phyloP scores from a whole-genome alignment of 2,113 vertebrate genomes.

The Plotosus lineatus region DNA sequence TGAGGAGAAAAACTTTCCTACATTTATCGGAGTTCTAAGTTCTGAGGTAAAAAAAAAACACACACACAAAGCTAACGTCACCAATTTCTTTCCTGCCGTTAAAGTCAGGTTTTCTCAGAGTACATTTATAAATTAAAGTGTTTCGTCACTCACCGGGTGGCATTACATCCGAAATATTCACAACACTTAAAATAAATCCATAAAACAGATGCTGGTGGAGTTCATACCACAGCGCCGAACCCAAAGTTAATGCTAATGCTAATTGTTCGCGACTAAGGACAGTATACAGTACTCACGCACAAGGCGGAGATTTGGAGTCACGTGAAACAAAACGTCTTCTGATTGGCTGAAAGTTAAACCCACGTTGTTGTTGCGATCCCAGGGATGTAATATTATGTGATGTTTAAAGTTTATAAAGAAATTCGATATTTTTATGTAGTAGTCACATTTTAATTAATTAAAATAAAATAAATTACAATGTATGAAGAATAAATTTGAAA shows the following conservation, averaged over 20 bases:
- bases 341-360: conserved; percentile 12
- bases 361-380: neutral
- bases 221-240: too few relatives aligned
- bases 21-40: too few relatives aligned
- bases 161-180: neutral
- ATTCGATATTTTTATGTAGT: too few relatives aligned
- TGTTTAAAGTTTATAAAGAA: too few relatives aligned
- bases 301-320: neutral
- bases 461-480: too few relatives aligned
- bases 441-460: neutral
- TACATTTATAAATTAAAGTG: neutral
- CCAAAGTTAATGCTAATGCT: too few relatives aligned
- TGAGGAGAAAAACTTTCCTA: neutral
- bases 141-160: neutral
- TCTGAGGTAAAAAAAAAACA: neutral
- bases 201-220: neutral
- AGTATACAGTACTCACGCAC: neutral
- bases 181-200: neutral
- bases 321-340: neutral
- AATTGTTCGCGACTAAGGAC: neutral
- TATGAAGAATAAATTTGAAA: neutral
- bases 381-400: too few relatives aligned
- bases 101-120: neutral
- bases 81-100: too few relatives aligned
- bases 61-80: conserved; percentile 18